These are phyloP conservation scores for Spermophilus dauricus DNA, from an alignment of 2,113 vertebrate species.

Conservation along the genomic window DNA sequence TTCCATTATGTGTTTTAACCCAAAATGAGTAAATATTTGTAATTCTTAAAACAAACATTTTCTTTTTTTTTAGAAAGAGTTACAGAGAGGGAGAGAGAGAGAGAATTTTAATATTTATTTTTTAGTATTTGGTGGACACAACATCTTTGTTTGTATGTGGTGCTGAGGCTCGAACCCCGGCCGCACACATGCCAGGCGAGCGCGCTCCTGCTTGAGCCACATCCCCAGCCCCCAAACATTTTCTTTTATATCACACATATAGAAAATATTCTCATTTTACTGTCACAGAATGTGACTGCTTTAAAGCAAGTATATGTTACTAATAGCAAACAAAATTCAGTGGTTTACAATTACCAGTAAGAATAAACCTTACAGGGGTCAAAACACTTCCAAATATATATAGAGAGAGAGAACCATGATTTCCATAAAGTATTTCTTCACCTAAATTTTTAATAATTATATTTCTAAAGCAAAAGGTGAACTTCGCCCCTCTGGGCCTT, in stretches of 20 bases:
- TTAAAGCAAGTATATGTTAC: not conserved
- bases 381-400: not conserved
- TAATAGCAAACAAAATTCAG: not conserved
- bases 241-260: not conserved
- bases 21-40: not conserved
- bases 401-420: not conserved
- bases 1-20: not conserved
- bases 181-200: too few species aligned
- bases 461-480: not conserved
- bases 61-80: not conserved
- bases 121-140: too few species aligned
- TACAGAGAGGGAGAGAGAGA: too few species aligned
- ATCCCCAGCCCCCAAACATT: not conserved
- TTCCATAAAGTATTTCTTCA: not conserved
- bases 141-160: too few species aligned
- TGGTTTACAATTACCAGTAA: not conserved
- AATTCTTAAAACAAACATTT: not conserved
- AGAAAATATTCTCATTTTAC: not conserved
- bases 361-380: not conserved
- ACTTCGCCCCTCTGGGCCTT: not conserved
- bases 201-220: too few species aligned
- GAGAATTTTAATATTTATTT: too few species aligned
- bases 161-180: too few species aligned
- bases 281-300: not conserved
- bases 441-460: conserved; percentile 1